Evolutionary conservation across 2,888 invertebrate species (phyloP).

Genomic region (Troglohyphantes excavatus): DNA sequence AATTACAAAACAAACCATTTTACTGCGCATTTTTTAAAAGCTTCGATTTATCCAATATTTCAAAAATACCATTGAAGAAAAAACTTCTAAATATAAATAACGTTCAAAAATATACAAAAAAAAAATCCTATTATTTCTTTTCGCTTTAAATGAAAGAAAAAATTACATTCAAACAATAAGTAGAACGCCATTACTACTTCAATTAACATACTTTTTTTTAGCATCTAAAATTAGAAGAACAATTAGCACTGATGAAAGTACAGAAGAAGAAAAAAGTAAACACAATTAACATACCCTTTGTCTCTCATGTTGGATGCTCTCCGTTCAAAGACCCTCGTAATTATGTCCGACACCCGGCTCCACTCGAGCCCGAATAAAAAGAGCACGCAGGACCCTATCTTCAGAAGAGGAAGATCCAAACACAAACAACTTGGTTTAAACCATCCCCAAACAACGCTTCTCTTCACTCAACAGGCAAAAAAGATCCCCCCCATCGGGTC

Average conservation of each 20-base stretch:
- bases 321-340: constrained; percentile 10
- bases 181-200: too few species aligned
- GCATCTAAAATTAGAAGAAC: not conserved
- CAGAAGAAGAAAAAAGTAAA: not conserved
- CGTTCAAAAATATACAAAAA: too few species aligned
- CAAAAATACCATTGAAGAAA: too few species aligned
- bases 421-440: not conserved
- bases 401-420: not conserved
- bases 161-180: too few species aligned
- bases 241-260: too few species aligned
- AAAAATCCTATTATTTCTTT: too few species aligned
- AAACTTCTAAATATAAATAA: too few species aligned
- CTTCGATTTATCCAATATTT: too few species aligned
- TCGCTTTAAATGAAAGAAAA: too few species aligned
- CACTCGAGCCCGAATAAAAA: not conserved
- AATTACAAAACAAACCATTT: too few species aligned
- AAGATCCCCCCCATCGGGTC: not conserved
- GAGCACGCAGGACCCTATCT: not conserved
- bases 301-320: not conserved
- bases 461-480: not conserved
- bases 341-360: not conserved
- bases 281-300: constrained; percentile 10
- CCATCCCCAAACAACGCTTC: not conserved
- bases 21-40: too few species aligned
- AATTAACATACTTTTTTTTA: too few species aligned